A percentile compares a stretch with the other conserved stretches of the same genome.
phyloP scores from a whole-genome alignment of 2,888 invertebrate species.

The Scaeva pyrastri region DNA sequence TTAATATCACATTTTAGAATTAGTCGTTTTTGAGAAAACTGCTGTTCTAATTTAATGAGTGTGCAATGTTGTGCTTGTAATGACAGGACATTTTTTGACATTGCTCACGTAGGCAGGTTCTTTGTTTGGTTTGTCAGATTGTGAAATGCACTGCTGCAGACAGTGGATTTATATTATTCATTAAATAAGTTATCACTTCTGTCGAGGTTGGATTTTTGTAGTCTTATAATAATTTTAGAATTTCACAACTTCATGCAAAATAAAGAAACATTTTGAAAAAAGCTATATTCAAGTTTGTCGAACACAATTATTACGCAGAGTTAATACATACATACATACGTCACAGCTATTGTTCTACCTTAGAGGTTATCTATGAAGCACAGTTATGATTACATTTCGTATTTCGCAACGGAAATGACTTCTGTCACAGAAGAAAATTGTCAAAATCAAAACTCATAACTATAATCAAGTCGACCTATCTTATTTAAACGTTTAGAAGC shows the following conservation, averaged over 20 bases:
- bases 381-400: background rate
- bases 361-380: background rate
- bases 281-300: background rate
- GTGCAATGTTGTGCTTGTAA: background rate
- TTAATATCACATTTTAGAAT: slow-evolving; percentile 63
- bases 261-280: background rate
- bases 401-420: too few species aligned
- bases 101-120: slow-evolving; percentile 17
- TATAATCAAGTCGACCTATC: too few species aligned
- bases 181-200: background rate
- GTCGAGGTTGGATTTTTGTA: slow-evolving; percentile 4
- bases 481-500: too few species aligned
- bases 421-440: too few species aligned
- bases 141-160: slow-evolving; percentile 12
- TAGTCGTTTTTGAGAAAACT: slow-evolving; percentile 32
- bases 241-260: slow-evolving; percentile 58
- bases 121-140: slow-evolving; percentile 3
- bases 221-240: background rate
- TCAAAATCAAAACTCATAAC: too few species aligned
- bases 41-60: slow-evolving; percentile 24
- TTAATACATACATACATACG: too few species aligned
- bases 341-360: too few species aligned
- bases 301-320: background rate
- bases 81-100: background rate
- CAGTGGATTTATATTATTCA: background rate